Conservation (phyloP, 2,113 vertebrate genomes). For the Psammodynastes pulverulentus region DNA sequence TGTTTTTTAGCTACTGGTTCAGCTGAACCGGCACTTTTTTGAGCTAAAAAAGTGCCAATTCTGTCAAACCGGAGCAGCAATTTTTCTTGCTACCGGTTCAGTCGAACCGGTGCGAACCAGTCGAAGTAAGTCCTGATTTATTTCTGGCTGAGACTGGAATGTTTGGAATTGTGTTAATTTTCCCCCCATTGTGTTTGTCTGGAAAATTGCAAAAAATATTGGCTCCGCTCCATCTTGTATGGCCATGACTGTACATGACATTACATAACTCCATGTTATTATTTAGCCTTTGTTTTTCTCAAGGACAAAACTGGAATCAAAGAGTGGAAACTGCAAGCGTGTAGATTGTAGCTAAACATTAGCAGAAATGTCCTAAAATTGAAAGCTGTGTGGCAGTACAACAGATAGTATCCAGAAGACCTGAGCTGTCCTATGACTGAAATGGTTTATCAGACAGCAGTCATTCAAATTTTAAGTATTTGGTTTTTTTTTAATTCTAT, state of each 20-base stretch:
- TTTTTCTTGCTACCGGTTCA: too few relatives aligned
- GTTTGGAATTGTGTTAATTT: background rate
- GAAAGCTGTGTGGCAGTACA: background rate
- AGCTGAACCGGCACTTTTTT: too few relatives aligned
- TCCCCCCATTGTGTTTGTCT: background rate
- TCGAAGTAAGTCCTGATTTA: background rate
- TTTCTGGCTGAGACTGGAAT: background rate
- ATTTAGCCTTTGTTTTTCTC: background rate
- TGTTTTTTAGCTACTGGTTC: too few relatives aligned
- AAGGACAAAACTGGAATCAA: background rate
- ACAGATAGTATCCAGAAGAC: background rate
- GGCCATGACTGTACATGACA: background rate
- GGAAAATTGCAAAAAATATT: background rate
- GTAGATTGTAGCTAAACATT: background rate
- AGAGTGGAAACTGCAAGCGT: background rate
- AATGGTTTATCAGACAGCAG: background rate
- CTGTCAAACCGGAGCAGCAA: too few relatives aligned
- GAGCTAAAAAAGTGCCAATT: too few relatives aligned
- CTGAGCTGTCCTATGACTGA: background rate
- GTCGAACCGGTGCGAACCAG: too few relatives aligned
- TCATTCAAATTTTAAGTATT: background rate
- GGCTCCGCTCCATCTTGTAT: background rate
- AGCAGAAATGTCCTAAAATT: background rate
- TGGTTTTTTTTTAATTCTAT: background rate
- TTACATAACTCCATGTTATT: background rate